phyloP scores from a whole-genome alignment of 1,140 invertebrate genomes.

The Elysia chlorotica region DNA sequence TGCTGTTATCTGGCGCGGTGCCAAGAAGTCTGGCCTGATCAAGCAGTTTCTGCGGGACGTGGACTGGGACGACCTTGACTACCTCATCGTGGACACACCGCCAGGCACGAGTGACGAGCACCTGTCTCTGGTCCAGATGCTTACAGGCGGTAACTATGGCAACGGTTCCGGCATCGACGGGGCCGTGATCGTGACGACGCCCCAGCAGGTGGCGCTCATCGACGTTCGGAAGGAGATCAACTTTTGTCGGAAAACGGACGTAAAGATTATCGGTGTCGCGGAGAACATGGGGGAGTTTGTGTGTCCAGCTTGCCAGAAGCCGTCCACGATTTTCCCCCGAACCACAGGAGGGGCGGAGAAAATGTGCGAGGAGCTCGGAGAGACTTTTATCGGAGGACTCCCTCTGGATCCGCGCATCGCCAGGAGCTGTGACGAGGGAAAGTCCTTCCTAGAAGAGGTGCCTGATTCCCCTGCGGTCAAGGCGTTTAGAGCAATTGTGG shows the following conservation, averaged over 20 bases:
- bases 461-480: conserved; percentile 72
- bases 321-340: conserved; percentile 81
- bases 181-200: conserved; percentile 90
- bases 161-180: conserved; percentile 73
- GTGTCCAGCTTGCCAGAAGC: conserved; percentile 83
- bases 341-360: conserved; percentile 79
- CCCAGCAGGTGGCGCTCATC: conserved; percentile 88
- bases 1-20: conserved; percentile 95
- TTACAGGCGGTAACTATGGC: too few relatives aligned
- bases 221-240: conserved; percentile 95
- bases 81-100: conserved; percentile 93
- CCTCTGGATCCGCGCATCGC: conserved; percentile 59
- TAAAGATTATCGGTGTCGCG: conserved; percentile 87
- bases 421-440: conserved; percentile 75
- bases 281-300: conserved; percentile 96
- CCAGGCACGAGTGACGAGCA: conserved; percentile 98
- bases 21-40: conserved; percentile 91
- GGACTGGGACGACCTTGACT: conserved; percentile 91
- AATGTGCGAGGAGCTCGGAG: conserved; percentile 74
- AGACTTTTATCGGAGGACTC: conserved; percentile 73
- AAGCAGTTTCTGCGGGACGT: conserved; percentile 91
- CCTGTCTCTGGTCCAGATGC: conserved; percentile 84
- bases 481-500: conserved; percentile 53
- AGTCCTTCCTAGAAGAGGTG: conserved; percentile 71
- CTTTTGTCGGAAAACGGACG: conserved; percentile 89